Percentiles rank a stretch among this genome's conserved stretches.
Evolutionary conservation across 2,113 vertebrate species (phyloP).

Genomic region (Triplophysa rosa): DNA sequence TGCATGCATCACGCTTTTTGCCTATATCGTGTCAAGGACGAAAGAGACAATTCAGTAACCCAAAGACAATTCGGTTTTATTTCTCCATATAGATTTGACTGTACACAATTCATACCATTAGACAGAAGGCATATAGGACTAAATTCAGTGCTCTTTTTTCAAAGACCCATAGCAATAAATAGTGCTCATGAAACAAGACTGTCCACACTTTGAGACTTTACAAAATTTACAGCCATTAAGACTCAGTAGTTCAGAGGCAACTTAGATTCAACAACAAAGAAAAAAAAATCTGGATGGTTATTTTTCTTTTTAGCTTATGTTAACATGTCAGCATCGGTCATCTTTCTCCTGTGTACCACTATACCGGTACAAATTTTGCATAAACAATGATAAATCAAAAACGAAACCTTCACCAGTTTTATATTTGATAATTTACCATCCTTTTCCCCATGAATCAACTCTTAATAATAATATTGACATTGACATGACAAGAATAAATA

Average conservation of each 20-base stretch:
- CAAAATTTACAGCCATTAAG: slow-evolving; percentile 92
- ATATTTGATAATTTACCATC: slow-evolving; percentile 4
- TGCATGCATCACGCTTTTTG: too few species aligned
- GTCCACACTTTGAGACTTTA: slow-evolving; percentile 86
- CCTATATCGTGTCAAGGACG: neutral
- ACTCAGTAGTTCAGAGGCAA: slow-evolving; percentile 73
- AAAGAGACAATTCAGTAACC: slow-evolving; percentile 61
- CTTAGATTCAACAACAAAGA: slow-evolving; percentile 48
- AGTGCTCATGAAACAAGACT: slow-evolving; percentile 83
- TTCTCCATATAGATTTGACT: slow-evolving; percentile 82
- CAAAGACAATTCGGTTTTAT: slow-evolving; percentile 89
- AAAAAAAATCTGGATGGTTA: neutral
- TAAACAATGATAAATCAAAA: neutral
- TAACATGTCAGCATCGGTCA: neutral
- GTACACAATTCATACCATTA: slow-evolving; percentile 88
- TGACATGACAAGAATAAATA: slow-evolving; percentile 42
- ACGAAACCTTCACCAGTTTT: neutral
- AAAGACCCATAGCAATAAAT: slow-evolving; percentile 91
- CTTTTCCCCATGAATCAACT: slow-evolving; percentile 12
- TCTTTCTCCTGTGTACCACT: neutral
- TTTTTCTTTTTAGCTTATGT: slow-evolving; percentile 15
- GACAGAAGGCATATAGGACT: slow-evolving; percentile 89
- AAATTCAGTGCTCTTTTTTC: slow-evolving; percentile 79
- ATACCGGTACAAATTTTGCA: neutral
- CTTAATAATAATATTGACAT: slow-evolving; percentile 58